Conservation (phyloP, 2,113 vertebrate species). For the Bolborhynchus lineola region DNA sequence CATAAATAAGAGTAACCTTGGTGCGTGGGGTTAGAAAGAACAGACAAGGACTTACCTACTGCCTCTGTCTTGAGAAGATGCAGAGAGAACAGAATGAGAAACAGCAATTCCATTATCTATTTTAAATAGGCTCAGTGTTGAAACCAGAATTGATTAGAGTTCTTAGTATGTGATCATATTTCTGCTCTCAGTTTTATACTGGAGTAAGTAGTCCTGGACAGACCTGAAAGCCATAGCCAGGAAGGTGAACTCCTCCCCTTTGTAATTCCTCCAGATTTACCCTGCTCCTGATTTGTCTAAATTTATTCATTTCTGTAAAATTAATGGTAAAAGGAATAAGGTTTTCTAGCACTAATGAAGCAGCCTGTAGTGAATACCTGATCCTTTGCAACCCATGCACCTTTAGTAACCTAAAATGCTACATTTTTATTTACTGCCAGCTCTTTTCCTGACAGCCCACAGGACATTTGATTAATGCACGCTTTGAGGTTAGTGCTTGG, state of each 20-base stretch:
- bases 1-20: neutral
- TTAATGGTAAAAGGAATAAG: neutral
- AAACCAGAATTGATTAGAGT: slow-evolving; percentile 36
- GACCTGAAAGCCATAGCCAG: slow-evolving; percentile 56
- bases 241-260: slow-evolving; percentile 69
- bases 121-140: slow-evolving; percentile 26
- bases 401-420: neutral
- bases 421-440: neutral
- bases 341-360: neutral
- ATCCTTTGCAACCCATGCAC: neutral
- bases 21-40: neutral
- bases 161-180: slow-evolving; percentile 28
- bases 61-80: slow-evolving; percentile 36
- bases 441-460: neutral
- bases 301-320: neutral
- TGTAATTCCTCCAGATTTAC: slow-evolving; percentile 54
- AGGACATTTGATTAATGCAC: accelerated
- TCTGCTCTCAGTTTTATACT: slow-evolving; percentile 68
- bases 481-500: neutral
- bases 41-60: slow-evolving; percentile 51
- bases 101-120: slow-evolving; percentile 49
- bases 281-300: slow-evolving; percentile 36
- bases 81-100: slow-evolving; percentile 35
- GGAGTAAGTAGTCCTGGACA: slow-evolving; percentile 45
- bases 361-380: neutral